Evolutionary conservation across 2,888 invertebrate species (phyloP).

Genomic region (Diaperis boleti): DNA sequence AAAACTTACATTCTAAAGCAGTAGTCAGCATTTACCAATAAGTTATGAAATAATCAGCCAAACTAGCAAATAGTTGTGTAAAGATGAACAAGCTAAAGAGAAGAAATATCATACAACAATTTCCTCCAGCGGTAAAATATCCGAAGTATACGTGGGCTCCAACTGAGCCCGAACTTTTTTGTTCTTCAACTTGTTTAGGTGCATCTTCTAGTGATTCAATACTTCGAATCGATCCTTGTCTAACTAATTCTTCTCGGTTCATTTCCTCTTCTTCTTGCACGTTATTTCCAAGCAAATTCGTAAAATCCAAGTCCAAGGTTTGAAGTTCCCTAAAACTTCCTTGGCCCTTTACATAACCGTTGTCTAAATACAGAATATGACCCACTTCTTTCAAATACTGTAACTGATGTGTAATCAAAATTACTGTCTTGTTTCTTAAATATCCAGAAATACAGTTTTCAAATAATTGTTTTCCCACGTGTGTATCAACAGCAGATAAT

Average conservation of each 20-base stretch:
- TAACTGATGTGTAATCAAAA: constrained; percentile 83
- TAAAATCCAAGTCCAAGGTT: constrained; percentile 80
- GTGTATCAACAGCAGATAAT: constrained; percentile 92
- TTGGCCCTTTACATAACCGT: constrained; percentile 72
- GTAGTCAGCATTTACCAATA: too few relatives aligned
- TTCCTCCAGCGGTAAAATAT: constrained; percentile 82
- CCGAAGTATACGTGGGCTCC: constrained; percentile 72
- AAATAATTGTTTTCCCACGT: constrained; percentile 90
- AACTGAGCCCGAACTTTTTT: constrained; percentile 72
- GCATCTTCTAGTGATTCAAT: constrained; percentile 64
- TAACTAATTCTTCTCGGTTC: constrained; percentile 48
- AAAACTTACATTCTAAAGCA: too few relatives aligned
- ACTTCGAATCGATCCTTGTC: constrained; percentile 71
- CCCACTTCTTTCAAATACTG: constrained; percentile 75
- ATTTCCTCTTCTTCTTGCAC: constrained; percentile 61
- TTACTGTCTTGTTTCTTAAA: constrained; percentile 77
- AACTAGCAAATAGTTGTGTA: constrained; percentile 81
- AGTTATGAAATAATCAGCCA: constrained; percentile 85
- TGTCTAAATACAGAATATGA: constrained; percentile 72
- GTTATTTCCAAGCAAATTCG: constrained; percentile 73
- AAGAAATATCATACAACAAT: constrained; percentile 72
- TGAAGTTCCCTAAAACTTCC: constrained; percentile 79
- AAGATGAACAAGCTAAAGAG: constrained; percentile 75
- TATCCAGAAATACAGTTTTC: constrained; percentile 80
- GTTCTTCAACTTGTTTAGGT: constrained; percentile 70